Conservation (phyloP, 2,888 invertebrate species). For the Drosophila algonquin region DNA sequence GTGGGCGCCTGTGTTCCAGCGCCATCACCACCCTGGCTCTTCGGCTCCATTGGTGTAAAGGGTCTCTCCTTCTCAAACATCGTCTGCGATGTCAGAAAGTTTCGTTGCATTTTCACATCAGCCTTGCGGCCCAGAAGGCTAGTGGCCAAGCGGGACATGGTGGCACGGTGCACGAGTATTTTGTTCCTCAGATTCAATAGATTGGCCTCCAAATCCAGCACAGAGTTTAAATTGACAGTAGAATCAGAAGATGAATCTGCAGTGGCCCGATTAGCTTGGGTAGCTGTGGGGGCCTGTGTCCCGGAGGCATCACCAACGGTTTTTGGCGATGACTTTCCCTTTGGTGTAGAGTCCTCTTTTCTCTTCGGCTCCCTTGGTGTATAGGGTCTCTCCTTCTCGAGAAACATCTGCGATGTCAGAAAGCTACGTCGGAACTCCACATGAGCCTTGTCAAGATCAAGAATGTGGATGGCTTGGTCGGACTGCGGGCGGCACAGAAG, state of each 20-base stretch:
- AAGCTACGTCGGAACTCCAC: slow-evolving; percentile 61
- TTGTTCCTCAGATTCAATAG: neutral
- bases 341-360: too few species aligned
- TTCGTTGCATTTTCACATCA: neutral
- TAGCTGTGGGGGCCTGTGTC: too few species aligned
- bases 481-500: neutral
- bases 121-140: neutral
- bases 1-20: neutral
- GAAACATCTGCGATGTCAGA: slow-evolving; percentile 29
- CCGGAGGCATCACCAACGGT: too few species aligned
- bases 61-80: too few species aligned
- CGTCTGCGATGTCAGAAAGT: too few species aligned
- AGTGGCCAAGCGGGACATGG: neutral
- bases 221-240: neutral
- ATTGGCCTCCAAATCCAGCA: neutral
- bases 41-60: too few species aligned
- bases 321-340: neutral
- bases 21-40: neutral
- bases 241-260: neutral
- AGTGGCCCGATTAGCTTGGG: too few species aligned
- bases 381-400: neutral
- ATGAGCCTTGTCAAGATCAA: slow-evolving; percentile 55
- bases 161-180: neutral
- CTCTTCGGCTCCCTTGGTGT: too few species aligned
- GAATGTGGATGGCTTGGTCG: slow-evolving; percentile 17